Base-by-base conservation (phyloP, 1,140 invertebrate species). In the Ephestia elutella region DNA sequence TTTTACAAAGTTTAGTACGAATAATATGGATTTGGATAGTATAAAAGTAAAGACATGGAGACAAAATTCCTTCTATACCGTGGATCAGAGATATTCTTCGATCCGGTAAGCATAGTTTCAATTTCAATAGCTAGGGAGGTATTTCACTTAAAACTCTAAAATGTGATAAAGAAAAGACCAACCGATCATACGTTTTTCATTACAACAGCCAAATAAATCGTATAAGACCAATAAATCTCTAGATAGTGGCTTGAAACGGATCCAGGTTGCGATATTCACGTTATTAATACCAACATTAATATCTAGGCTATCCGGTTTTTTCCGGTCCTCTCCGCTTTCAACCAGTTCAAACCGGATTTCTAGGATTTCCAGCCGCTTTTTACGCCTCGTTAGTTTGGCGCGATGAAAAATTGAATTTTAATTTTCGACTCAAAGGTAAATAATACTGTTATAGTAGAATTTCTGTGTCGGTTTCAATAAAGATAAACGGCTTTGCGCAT, bases 191-290 rank as follows among this genome's bases (percentile, higher is more conserved):
- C n/a, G 2, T 44, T 44, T 15, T 44, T 17, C 38, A 44, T 44
- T 44, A 44, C 38, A 44, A 44, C 15, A 44, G n/a, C 48, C n/a
- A 19, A 53, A 21, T 17, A 48, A 8, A 32, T 50, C 28, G 32
- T 19, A 55, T 60, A 11, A 10, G 48, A 44, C 38, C 17, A 58
- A 60, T 35, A 60, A 54, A 49, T 44, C 38, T 44, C 10, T 1
- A 13, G 15, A 44, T 44, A 15, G 13, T 44, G 38, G 10, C 38
- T 44, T 44, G 15, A 44, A 44, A 15, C n/a, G 38, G 38, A 44
- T 44, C 13, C 38, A 1, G 13, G 5, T 2, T 3, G 38, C 38
- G 38, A 44, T 44, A 5, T 44, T 44, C 38, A 10, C 38, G 38
- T 44, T 44, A 44, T 44, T 44, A 44, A 44, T 44, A 44, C 38